phyloP scores from a whole-genome alignment of 2,888 invertebrate species.

The Leucozona laternaria region DNA sequence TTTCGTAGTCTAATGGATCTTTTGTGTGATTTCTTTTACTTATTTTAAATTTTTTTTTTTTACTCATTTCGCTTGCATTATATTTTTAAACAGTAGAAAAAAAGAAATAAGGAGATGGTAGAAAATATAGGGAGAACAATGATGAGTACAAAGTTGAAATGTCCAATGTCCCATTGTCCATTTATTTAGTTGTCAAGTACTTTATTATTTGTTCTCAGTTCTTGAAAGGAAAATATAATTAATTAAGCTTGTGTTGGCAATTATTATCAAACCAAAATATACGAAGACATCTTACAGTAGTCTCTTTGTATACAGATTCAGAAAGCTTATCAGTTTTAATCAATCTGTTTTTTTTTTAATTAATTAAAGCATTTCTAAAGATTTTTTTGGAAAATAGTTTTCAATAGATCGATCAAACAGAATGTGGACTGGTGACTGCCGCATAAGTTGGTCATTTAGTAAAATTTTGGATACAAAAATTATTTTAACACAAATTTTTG shows the following conservation, averaged over 20 bases:
- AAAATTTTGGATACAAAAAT: too few species aligned
- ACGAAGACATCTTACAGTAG: background rate
- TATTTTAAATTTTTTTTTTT: conserved; percentile 2
- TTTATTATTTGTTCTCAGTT: background rate
- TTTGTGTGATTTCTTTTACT: conserved; percentile 45
- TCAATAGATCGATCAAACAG: background rate
- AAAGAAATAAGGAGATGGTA: background rate
- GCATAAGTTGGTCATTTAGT: too few species aligned
- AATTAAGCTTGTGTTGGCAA: conserved; percentile 19
- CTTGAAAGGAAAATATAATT: background rate
- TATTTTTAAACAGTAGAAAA: background rate
- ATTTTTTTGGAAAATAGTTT: background rate
- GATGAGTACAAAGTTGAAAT: conserved; percentile 12
- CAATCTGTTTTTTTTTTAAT: background rate
- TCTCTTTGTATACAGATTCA: background rate
- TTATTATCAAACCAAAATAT: background rate
- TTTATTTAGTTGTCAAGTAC: conserved; percentile 25
- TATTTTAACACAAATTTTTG: too few species aligned
- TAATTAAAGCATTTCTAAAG: background rate
- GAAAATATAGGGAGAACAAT: background rate
- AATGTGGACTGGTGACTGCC: too few species aligned
- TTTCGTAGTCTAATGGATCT: conserved; percentile 59
- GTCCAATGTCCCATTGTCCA: conserved; percentile 23
- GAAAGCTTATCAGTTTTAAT: background rate
- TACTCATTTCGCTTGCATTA: background rate